Evolutionary conservation across 2,888 invertebrate species (phyloP), one percentile per base, ranked within the genome.

Genomic region (Phengaris alcon): DNA sequence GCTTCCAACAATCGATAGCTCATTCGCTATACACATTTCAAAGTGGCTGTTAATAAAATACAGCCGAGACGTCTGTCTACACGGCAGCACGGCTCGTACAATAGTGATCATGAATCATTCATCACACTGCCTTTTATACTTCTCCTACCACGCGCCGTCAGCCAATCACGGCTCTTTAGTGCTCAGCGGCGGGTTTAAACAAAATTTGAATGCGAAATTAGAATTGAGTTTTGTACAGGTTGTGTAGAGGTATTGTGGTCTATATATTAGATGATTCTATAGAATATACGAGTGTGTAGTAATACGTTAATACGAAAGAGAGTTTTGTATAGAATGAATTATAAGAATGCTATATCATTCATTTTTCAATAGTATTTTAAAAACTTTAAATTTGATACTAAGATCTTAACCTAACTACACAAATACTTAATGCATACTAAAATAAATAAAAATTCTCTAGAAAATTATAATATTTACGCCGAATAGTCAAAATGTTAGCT

Each of bases 1-100:
- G 80, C 76, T 79, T 79, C 80, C 75, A 78, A 80, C 80, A 81
- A 88, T 89, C 86, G 88, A 88, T 87, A 84, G 70, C 82, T 85
- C 88, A 87, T 88, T 87, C 84, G 85, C 85, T 88, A 90, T 88
- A 90, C 87, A 82, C 84, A 88, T 88, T 88, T 88, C 84, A 87
- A 87, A 90, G 84, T 83, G 82, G 77, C 79, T 76, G 79, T 79
- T 78, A 80, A 80, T 81, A 85, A 84, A 84, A 83, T 80, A 80
- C 79, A 82, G 83, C 82, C 85, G 76, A 86, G 87, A 87, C 88
- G 88, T 88, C 90, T 87, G 88, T 88, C 90, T 87, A 81, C 84
- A 75, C 85, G 81, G 84, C 79, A 79, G 78, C 81, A 74, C 78
- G 75, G 77, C 75, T 77, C 74, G 76, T 79, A 84, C 83, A 84